phyloP scores from a whole-genome alignment of 2,888 invertebrate genomes.

The Drosophila antonietae region DNA sequence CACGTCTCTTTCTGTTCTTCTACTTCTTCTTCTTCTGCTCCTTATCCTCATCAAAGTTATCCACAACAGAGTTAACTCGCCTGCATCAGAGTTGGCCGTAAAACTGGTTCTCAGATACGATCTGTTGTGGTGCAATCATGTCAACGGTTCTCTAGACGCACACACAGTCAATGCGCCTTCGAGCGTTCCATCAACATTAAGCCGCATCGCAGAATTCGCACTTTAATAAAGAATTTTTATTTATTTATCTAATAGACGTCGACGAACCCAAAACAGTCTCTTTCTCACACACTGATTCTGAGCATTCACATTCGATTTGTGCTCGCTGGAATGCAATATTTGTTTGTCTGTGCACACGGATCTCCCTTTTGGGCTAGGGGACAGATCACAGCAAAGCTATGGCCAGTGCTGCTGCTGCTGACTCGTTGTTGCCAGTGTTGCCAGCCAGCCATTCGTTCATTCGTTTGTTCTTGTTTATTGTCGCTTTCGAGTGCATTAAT shows the following conservation, averaged over 20 bases:
- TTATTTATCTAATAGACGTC: conserved; percentile 76
- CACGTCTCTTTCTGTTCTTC: neutral
- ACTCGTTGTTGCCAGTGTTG: conserved; percentile 8
- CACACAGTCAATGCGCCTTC: conserved; percentile 5
- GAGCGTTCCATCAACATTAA: conserved; percentile 59
- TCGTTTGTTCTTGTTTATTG: conserved; percentile 74
- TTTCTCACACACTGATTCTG: conserved; percentile 30
- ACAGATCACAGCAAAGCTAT: neutral
- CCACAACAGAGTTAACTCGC: neutral
- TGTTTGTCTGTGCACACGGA: conserved; percentile 58
- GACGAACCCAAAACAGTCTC: conserved; percentile 15
- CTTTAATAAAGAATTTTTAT: conserved; percentile 74
- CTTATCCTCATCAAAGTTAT: conserved; percentile 22
- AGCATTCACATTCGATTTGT: conserved; percentile 43
- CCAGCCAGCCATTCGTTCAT: conserved; percentile 25
- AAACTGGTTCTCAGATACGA: conserved; percentile 40
- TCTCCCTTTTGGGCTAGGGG: conserved; percentile 6
- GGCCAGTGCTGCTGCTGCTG: neutral
- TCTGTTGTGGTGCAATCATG: conserved; percentile 21
- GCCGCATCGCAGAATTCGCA: conserved; percentile 71
- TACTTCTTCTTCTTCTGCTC: neutral
- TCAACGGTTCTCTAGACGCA: conserved; percentile 14
- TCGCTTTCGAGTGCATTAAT: conserved; percentile 81
- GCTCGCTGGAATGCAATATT: conserved; percentile 65
- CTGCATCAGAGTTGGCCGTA: conserved; percentile 15